phyloP scores from a whole-genome alignment of 2,888 invertebrate genomes.

The Drosophila acutilabella region DNA sequence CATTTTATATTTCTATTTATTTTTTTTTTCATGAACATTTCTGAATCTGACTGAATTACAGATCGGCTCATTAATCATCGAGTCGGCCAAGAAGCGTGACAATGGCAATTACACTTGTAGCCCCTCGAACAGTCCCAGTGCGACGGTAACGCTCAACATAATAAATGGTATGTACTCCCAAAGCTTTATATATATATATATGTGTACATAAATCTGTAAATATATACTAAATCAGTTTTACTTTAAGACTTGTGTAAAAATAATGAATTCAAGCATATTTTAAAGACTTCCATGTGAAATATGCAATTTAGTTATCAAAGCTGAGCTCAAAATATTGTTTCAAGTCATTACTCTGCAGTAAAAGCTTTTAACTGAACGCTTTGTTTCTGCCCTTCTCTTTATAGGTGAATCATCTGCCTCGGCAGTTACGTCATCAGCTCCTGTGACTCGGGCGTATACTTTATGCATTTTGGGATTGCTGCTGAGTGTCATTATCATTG shows the following conservation, averaged over 20 bases:
- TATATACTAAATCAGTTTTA: background rate
- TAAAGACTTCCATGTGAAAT: no score
- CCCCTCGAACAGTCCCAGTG: conserved; percentile 96
- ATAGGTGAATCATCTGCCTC: conserved; percentile 84
- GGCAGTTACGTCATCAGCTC: conserved; percentile 84
- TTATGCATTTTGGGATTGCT: conserved; percentile 77
- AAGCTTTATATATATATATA: no score
- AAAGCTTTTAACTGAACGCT: no score
- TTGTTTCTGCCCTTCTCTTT: background rate
- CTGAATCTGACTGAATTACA: conserved; percentile 53
- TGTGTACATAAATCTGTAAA: background rate
- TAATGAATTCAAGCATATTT: background rate
- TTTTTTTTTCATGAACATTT: conserved; percentile 15
- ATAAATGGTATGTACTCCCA: conserved; percentile 91
- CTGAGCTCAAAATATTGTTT: no score
- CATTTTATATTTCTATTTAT: conserved; percentile 13
- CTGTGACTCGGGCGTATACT: conserved; percentile 80
- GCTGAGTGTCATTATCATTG: conserved; percentile 75
- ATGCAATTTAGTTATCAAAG: no score
- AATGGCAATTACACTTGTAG: conserved; percentile 96
- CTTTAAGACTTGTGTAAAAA: background rate
- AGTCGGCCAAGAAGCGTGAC: conserved; percentile 85
- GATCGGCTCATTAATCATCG: conserved; percentile 86
- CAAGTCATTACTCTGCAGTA: no score
- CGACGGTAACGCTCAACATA: conserved; percentile 95